Evolutionary conservation across 2,113 vertebrate genomes (phyloP).

Genomic region (Orthonyx spaldingii): DNA sequence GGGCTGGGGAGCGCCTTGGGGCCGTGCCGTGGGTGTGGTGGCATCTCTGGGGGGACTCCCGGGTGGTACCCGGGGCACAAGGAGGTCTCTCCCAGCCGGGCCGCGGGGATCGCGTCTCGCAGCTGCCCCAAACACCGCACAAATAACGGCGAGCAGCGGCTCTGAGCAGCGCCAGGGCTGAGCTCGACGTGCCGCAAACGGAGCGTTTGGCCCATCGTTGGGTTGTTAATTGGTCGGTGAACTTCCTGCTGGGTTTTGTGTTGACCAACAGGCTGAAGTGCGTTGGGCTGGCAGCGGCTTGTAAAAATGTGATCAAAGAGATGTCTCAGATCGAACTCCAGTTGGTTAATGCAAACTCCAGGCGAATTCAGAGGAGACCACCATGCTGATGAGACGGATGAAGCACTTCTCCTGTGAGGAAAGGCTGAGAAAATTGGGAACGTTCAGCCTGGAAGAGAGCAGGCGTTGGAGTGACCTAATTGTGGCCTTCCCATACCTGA

Average conservation of each 20-base stretch:
- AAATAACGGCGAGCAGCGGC: not conserved
- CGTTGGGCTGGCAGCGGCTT: too few relatives aligned
- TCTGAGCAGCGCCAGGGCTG: not conserved
- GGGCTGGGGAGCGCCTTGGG: not conserved
- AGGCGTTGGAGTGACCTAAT: not conserved
- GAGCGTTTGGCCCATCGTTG: not conserved
- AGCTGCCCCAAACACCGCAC: not conserved
- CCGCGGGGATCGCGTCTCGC: too few relatives aligned
- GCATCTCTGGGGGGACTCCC: too few relatives aligned
- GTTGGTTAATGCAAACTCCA: not conserved
- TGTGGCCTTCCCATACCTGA: not conserved
- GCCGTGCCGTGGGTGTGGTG: not conserved
- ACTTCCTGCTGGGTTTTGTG: not conserved
- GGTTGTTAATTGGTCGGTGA: not conserved
- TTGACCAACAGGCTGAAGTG: not conserved
- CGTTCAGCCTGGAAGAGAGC: not conserved
- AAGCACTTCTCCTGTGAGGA: not conserved
- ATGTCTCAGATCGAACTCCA: not conserved
- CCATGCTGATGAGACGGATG: too few relatives aligned
- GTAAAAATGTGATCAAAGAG: not conserved
- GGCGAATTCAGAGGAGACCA: not conserved
- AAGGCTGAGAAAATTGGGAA: not conserved
- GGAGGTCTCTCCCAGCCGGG: not conserved
- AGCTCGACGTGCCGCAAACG: not conserved
- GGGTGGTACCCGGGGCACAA: too few relatives aligned